Evolutionary conservation across 2,888 invertebrate genomes (phyloP), one percentile per base, ranked within the genome.

Genomic region (Drosophila glabriapex): DNA sequence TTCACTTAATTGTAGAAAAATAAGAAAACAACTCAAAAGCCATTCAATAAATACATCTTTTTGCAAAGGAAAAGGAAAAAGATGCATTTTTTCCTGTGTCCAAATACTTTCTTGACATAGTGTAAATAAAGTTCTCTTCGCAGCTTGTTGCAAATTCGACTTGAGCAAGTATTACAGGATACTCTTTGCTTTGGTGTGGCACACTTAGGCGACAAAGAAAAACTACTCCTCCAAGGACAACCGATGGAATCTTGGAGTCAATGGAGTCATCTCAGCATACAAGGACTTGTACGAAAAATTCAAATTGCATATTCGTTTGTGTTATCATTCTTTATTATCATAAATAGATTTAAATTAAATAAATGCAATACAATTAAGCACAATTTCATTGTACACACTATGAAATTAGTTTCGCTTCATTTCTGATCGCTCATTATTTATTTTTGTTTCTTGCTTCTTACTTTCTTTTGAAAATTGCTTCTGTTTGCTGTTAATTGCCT

Each of bases 281-380:
- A 46, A 22, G 3, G 3, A 22, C 5, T 22, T 25, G 6, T 14
- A 28, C 16, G 10, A 50, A 50, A 28, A 19, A 19, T 12, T 16
- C 54, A 55, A 55, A 28, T n/a, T 10, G 25, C 19, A 12, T 6
- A 37, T 52, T 60, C 53, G 61, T 69, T 82, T 78, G 73, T 90
- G 75, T 87, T 87, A 89, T 85, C 79, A 80, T 87, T 91, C 80
- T 90, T 87, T 88, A 91, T 88, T 88, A 90, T 88, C 83, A 91
- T 86, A 90, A 89, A 85, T 88, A 83, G 78, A 86, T 85, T 91
- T 91, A 87, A 89, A 83, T 83, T 90, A 91, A 90, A 81, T 91
- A 92, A 92, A 91, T 91, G 91, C 91, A 88, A 84, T 89, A 89
- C 83, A 88, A 91, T 88, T 91, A 92, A 91, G 92, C 92, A 91